phyloP scores from a whole-genome alignment of 2,797 vertebrate genomes.

The Saguinus oedipus region DNA sequence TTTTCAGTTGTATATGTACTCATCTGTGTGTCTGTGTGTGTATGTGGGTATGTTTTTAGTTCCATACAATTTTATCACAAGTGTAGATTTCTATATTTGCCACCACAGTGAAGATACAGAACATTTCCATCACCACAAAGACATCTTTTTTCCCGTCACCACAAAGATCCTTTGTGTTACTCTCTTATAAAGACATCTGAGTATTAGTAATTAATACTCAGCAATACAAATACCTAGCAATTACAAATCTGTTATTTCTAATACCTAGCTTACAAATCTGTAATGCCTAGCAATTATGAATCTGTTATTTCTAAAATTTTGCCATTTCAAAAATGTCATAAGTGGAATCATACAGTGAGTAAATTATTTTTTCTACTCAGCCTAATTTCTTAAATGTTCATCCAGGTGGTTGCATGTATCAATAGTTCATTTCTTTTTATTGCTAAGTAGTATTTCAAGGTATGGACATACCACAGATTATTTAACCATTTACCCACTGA shows the following conservation, averaged over 20 bases:
- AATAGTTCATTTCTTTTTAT: slow-evolving; percentile 9
- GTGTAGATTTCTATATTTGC: background rate
- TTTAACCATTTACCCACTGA: background rate
- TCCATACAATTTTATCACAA: background rate
- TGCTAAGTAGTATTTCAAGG: background rate
- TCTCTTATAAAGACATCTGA: background rate
- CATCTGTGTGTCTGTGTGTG: background rate
- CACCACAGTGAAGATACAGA: background rate
- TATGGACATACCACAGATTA: background rate
- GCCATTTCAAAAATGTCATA: background rate
- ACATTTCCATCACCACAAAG: background rate
- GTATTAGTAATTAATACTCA: too few species aligned
- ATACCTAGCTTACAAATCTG: too few species aligned
- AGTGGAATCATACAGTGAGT: background rate
- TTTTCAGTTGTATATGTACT: background rate
- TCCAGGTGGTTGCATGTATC: background rate
- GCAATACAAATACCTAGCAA: too few species aligned
- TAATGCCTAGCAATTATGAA: background rate
- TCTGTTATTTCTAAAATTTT: background rate
- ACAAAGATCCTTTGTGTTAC: too few species aligned
- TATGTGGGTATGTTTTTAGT: background rate
- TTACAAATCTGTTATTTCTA: too few species aligned
- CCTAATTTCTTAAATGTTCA: background rate
- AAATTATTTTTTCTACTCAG: background rate
- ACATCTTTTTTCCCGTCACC: too few species aligned